These are phyloP conservation scores for Wiebesia pumilae DNA, from an alignment of 1,140 invertebrate genomes.

Conservation along the genomic window DNA sequence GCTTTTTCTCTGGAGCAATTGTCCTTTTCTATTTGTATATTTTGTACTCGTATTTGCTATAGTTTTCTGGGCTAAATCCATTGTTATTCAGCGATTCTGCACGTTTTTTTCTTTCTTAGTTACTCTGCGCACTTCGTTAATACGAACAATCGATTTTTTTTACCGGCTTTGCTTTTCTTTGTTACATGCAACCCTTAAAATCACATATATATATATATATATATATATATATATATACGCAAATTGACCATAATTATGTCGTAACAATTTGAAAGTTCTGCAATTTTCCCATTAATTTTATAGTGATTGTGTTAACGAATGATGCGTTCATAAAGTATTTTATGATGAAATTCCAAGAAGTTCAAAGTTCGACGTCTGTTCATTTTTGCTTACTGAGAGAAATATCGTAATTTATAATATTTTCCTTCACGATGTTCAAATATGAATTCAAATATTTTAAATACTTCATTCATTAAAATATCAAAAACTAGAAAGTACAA, in stretches of 20 bases:
- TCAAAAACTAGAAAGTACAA: too few relatives aligned
- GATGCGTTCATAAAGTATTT: slow-evolving; percentile 8
- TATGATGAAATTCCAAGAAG: neutral
- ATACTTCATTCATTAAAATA: neutral
- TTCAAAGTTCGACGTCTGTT: neutral
- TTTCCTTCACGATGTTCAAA: neutral
- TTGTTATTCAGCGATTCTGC: slow-evolving; percentile 9
- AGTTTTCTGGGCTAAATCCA: slow-evolving; percentile 26
- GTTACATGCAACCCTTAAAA: neutral
- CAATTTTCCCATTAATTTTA: slow-evolving; percentile 28
- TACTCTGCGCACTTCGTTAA: slow-evolving; percentile 10
- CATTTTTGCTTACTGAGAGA: neutral
- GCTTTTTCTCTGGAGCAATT: neutral
- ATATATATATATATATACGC: neutral
- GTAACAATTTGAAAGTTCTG: slow-evolving; percentile 18
- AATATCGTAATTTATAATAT: neutral
- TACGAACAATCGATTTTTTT: slow-evolving; percentile 19
- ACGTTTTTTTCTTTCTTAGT: neutral
- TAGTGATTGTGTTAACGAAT: slow-evolving; percentile 26
- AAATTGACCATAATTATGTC: slow-evolving; percentile 12
- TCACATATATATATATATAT: neutral
- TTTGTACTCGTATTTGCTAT: neutral
- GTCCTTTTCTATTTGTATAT: neutral
- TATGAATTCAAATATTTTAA: neutral
- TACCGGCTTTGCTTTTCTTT: neutral